Percentiles rank a stretch among this genome's conserved stretches.
Conservation (phyloP, 2,113 vertebrate genomes). For the Orthonyx spaldingii region DNA sequence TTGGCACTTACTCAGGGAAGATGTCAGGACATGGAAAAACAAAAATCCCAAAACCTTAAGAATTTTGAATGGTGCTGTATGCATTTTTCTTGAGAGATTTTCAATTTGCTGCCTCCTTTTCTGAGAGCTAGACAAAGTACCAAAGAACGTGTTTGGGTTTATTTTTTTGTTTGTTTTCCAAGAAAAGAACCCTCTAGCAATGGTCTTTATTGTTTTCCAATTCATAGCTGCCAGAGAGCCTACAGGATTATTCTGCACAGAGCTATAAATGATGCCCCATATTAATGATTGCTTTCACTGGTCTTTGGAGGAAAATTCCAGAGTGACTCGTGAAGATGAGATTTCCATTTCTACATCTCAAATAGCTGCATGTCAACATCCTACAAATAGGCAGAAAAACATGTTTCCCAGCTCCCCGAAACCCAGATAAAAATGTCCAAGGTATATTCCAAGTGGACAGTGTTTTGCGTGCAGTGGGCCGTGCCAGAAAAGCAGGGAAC, state of each 20-base stretch:
- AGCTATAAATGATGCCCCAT: constrained; percentile 3
- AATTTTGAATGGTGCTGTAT: background rate
- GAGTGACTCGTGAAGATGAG: background rate
- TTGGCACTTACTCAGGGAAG: background rate
- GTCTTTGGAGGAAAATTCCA: constrained; percentile 24
- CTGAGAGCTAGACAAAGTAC: background rate
- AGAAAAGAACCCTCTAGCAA: background rate
- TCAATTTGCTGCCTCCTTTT: background rate
- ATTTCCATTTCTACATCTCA: background rate
- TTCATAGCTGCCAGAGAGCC: background rate
- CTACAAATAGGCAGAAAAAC: background rate
- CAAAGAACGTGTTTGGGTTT: background rate
- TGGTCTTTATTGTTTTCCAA: constrained; percentile 5
- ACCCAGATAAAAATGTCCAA: background rate
- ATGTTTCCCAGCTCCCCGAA: background rate
- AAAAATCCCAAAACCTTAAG: background rate
- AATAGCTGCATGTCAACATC: background rate
- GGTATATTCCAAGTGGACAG: background rate
- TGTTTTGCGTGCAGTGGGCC: fast-evolving
- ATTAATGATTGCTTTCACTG: constrained; percentile 15
- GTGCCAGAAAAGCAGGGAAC: background rate
- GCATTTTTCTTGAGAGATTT: background rate
- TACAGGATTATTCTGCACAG: constrained; percentile 13
- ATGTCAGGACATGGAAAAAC: background rate
- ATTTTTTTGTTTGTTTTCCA: background rate